Base-by-base conservation (phyloP, 2,113 vertebrate genomes). In the Larimichthys polyactis region DNA sequence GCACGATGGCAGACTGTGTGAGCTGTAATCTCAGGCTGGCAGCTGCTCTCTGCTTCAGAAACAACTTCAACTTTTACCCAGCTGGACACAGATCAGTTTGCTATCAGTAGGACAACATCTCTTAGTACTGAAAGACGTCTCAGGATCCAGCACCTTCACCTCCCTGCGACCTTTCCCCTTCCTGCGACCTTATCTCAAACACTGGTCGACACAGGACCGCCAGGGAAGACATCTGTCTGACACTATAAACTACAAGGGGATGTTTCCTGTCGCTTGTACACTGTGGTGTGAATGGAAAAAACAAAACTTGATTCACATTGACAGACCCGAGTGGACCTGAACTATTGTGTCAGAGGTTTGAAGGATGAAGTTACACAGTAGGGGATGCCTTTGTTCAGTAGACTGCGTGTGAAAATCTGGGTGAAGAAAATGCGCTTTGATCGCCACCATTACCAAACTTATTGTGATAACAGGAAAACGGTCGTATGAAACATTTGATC, bases 81-180 rank as follows among this genome's bases (percentile, higher is more conserved):
- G 36, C n/a, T 75, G 24, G 51, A 49, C 46, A 20, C 49, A 76
- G 51, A 81, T 81, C 11, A 32, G 36, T 65, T 73, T 64, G 57
- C 78, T 75, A 71, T 71, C 46, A 66, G 65, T 76, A 15, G n/a
- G 67, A 70, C 49, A 82, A 71, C 71, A 78, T 70, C 69, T 78
- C 48, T 29, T 22, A 2, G 51, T 65, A 68, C 36, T 59, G 46
- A 83, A 80, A 65, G 55, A 84, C 1, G 1, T 54, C 24, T 48
- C 5, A 32, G 22, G 55, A 87, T 79, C 46, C 48, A 66, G 55
- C 78, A 75, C 78, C 59, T 81, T 92, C 65, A 87, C 82, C 54
- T 40, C 71, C 75, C 20, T 64, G 22, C 87, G 81, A 91, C 84
- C 87, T 89, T 75, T 90, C 20, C 64, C 55, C 88, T 91, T 93